A percentile compares a stretch with the other conserved stretches of the same genome.
phyloP scores from a whole-genome alignment of 2,888 invertebrate genomes.

The Clitarchus hookeri region DNA sequence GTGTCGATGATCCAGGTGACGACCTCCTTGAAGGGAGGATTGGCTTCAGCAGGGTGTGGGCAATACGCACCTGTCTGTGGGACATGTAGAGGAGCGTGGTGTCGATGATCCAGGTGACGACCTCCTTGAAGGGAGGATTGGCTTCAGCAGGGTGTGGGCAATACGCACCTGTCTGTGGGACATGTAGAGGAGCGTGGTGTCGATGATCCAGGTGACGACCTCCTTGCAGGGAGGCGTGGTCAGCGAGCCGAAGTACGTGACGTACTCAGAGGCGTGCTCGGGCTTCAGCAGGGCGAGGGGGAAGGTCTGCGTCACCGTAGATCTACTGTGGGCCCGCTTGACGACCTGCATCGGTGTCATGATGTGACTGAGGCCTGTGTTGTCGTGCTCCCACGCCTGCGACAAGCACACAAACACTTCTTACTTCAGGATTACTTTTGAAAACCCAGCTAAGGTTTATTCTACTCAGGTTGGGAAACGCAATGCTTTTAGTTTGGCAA shows the following conservation, averaged over 20 bases:
- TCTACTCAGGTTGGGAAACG: too few relatives aligned
- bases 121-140: too few relatives aligned
- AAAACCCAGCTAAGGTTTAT: too few relatives aligned
- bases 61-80: too few relatives aligned
- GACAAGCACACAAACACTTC: background rate
- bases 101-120: too few relatives aligned
- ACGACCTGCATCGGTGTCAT: constrained; percentile 15
- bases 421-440: too few relatives aligned
- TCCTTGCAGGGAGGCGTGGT: constrained; percentile 36
- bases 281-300: constrained; percentile 27
- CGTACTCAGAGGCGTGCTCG: constrained; percentile 23
- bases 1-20: too few relatives aligned
- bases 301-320: constrained; percentile 25
- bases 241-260: constrained; percentile 35
- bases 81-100: too few relatives aligned
- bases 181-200: constrained; percentile 18
- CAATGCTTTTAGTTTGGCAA: too few relatives aligned
- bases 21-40: too few relatives aligned
- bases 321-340: background rate
- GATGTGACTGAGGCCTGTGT: constrained; percentile 22
- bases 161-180: constrained; percentile 25
- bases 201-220: constrained; percentile 35
- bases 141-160: too few relatives aligned
- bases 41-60: too few relatives aligned
- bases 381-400: constrained; percentile 25